Base-by-base conservation (phyloP, 2,888 invertebrate genomes). In the Amblyjoppa proteus region DNA sequence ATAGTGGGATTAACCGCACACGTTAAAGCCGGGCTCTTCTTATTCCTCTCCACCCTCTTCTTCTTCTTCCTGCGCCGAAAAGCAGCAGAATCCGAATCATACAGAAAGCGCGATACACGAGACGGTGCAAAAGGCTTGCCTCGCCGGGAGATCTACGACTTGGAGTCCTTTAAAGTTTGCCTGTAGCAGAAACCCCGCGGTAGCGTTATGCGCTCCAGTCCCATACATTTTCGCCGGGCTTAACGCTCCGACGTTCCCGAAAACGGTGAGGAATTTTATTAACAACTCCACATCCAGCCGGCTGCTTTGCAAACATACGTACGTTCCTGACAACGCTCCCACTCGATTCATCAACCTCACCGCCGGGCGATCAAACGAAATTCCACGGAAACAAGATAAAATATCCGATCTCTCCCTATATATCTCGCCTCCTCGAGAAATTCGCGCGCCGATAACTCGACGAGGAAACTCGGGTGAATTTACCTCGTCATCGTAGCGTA, bases 211-310 rank as follows among this genome's bases (percentile, higher is more conserved):
- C 64, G 58, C 81, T 34, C 70, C 53, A 49, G 49, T 78, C 77
- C 81, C 84, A 85, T 85, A 85, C 78, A 85, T 85, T 85, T 85
- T 82, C 78, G 13, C 28, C 11, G 78, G 81, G 74, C 64, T 66
- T 31, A 70, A 78, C 74, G 77, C 78, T 64, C 74, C 71, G 34
- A 58, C 81, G 73, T 81, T 74, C 74, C 84, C 85, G 78, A 85
- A 85, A 85, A 85, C 85, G 85, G 81, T 56, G 69, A 78, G 77
- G 81, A 85, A 85, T 85, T 85, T 85, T 85, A 85, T 85, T 85
- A 41, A 51, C 49, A 34, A 13, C 53, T 53, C 31, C 34, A 7
- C 51, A 9, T 71, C 53, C 49, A n/a, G 20, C 49, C 25, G 49
- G 68, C 75, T 34, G 81, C 76, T 81, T 80, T 68, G 79, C 71